These are phyloP conservation scores for Nettapus auritus DNA, from an alignment of 2,113 vertebrate genomes.

Conservation along the genomic window DNA sequence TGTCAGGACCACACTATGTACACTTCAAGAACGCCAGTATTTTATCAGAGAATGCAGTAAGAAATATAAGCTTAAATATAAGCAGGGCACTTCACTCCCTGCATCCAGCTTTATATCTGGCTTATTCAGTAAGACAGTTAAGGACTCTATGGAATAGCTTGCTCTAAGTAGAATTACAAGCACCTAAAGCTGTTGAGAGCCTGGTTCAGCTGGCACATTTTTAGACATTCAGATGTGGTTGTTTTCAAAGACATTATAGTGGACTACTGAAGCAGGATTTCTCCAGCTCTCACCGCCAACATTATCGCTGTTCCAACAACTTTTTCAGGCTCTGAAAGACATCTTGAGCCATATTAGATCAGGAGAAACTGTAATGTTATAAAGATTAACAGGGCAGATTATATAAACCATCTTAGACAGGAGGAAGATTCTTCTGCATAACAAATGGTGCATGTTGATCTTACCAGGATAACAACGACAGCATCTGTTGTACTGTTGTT, in stretches of 20 bases:
- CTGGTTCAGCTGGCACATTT: neutral
- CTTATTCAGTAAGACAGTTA: neutral
- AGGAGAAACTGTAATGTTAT: neutral
- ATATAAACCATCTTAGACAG: neutral
- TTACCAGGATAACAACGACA: neutral
- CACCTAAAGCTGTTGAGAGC: neutral
- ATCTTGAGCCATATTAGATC: neutral
- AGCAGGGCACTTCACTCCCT: neutral
- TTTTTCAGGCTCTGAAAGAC: neutral
- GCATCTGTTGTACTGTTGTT: accelerated
- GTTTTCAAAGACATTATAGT: neutral
- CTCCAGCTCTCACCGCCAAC: neutral
- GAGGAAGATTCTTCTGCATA: neutral
- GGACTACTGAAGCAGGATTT: neutral
- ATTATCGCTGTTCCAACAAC: neutral
- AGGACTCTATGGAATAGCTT: neutral
- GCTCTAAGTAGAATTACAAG: neutral
- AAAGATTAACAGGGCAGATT: neutral
- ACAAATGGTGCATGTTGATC: neutral
- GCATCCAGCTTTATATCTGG: neutral
- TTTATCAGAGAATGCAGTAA: neutral
- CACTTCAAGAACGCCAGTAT: neutral
- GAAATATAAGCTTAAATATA: neutral
- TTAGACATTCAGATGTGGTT: neutral
- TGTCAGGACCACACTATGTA: neutral